Evolutionary conservation across 1,140 invertebrate genomes (phyloP), one percentile per base, ranked within the genome.

Genomic region (Anagrus nilaparvatae): DNA sequence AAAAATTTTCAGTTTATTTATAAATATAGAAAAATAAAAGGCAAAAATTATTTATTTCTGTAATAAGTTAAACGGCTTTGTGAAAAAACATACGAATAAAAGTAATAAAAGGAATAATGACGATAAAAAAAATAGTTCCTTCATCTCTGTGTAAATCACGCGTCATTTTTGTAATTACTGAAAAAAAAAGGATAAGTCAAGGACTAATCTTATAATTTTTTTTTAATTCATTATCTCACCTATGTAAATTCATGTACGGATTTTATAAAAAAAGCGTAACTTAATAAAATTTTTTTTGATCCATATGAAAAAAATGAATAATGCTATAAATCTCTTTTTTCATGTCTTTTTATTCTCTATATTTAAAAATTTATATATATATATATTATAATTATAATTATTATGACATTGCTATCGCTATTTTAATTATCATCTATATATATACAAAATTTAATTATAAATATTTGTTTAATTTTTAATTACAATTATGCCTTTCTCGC

Each of bases 111-210:
- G 36, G 50, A 50, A 51, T 56, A 54, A 54, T 58, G 55, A 54
- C 52, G 52, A 63, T 61, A n/a, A n/a, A n/a, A n/a, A n/a, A n/a
- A n/a, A 47, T 43, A 66, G 57, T 66, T 65, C 63, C 60, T 67
- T 67, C 59, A 58, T 60, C n/a, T n/a, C n/a, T n/a, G 51, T 64
- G 59, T 65, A 61, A 60, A 65, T 65, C 57, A 47, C 60, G 55
- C 61, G 59, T 61, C 54, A 55, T 61, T 61, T 59, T 44, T 61
- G 59, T 65, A 61, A 65, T 63, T n/a, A n/a, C n/a, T 62, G 60
- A 53, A 53, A 51, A 45, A 40, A 27, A 55, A 34, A 13, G 4
- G 33, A 35, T 14, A 21, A 5, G 5, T 12, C 14, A 9, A 35
- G 24, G 9, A 16, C n/a, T 13, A 3, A 1, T 14, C n/a, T 16